phyloP scores from a whole-genome alignment of 2,797 vertebrate genomes.

The Benthosema pterotum region DNA sequence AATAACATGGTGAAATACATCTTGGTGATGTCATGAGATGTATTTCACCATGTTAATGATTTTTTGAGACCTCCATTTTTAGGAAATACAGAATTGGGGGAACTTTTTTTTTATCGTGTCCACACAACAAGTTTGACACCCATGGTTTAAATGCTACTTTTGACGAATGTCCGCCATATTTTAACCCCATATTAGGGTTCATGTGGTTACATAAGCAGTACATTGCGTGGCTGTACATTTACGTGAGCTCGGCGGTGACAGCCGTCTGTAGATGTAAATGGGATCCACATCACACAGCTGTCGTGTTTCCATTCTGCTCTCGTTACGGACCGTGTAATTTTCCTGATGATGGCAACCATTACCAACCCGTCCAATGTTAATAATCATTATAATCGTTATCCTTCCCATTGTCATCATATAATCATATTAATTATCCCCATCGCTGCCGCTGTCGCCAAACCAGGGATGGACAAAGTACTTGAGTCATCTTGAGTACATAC shows the following conservation, averaged over 20 bases:
- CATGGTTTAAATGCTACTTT: too few relatives aligned
- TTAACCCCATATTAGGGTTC: not conserved
- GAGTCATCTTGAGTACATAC: too few relatives aligned
- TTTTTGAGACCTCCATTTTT: too few relatives aligned
- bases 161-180: too few relatives aligned
- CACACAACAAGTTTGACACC: too few relatives aligned
- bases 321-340: conserved; percentile 29
- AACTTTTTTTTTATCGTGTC: too few relatives aligned
- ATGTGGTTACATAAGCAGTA: too few relatives aligned
- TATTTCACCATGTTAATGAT: too few relatives aligned
- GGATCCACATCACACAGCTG: conserved; percentile 31
- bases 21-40: too few relatives aligned
- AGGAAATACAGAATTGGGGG: too few relatives aligned
- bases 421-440: conserved; percentile 19
- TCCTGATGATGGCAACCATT: conserved; percentile 16
- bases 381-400: conserved; percentile 6
- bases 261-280: conserved; percentile 40
- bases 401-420: not conserved
- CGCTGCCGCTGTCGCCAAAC: not conserved
- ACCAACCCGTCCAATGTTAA: not conserved
- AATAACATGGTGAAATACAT: too few relatives aligned
- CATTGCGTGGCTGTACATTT: conserved; percentile 25
- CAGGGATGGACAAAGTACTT: too few relatives aligned
- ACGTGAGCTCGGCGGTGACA: conserved; percentile 42
- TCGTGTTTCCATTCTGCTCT: conserved; percentile 28